Evolutionary conservation across 2,888 invertebrate genomes (phyloP).

Genomic region (Pardosa pseudoannulata): DNA sequence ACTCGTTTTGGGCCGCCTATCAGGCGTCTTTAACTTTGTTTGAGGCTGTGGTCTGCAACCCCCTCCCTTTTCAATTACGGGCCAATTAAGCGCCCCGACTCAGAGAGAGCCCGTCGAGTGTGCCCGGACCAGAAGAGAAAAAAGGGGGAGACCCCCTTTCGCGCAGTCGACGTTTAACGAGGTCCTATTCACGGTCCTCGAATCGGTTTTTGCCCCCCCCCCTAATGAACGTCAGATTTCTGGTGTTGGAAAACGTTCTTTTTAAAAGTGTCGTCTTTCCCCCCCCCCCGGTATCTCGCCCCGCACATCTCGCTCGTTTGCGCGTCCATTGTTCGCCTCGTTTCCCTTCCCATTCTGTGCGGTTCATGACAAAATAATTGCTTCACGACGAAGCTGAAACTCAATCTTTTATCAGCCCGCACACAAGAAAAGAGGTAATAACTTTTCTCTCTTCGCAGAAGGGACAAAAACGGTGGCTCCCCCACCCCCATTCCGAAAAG

Average conservation of each 20-base stretch:
- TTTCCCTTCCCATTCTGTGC: conserved; percentile 18
- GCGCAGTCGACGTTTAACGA: conserved; percentile 49
- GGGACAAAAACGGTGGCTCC: no score
- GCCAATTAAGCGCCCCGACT: conserved; percentile 55
- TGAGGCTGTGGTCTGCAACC: conserved; percentile 49
- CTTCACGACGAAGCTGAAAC: conserved; percentile 18
- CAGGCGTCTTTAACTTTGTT: conserved; percentile 71
- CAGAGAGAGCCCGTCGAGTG: conserved; percentile 56
- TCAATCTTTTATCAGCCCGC: conserved; percentile 27
- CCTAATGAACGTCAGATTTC: conserved; percentile 25
- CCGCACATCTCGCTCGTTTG: no score
- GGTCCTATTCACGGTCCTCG: conserved; percentile 51
- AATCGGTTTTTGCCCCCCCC: conserved; percentile 9
- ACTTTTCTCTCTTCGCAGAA: background rate
- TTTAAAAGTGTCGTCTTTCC: no score
- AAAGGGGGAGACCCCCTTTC: conserved; percentile 12
- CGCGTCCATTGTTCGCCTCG: no score
- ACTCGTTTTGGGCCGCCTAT: conserved; percentile 68
- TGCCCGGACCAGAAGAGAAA: background rate
- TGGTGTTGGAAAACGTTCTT: conserved; percentile 33
- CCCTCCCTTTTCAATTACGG: conserved; percentile 41
- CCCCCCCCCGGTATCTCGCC: no score
- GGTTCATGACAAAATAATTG: conserved; percentile 61
- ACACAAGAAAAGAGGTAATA: background rate
- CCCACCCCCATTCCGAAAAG: background rate